Evolutionary conservation across 2,888 invertebrate genomes (phyloP).

Genomic region (Cantharis rustica): DNA sequence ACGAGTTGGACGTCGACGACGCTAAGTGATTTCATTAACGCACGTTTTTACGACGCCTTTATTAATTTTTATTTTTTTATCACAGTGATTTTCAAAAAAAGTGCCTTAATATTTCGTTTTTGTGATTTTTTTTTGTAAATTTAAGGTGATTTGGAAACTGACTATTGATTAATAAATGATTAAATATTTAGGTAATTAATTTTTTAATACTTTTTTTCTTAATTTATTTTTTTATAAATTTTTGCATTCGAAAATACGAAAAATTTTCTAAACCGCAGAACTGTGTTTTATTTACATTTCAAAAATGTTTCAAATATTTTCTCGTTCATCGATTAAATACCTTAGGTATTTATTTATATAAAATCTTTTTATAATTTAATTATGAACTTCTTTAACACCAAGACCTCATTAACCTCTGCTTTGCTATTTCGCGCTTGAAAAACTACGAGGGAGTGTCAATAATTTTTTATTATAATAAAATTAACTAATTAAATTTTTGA

Average conservation of each 20-base stretch:
- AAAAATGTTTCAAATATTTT: background rate
- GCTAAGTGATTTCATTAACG: slow-evolving; percentile 3
- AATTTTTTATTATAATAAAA: background rate
- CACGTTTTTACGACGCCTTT: slow-evolving; percentile 6
- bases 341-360: background rate
- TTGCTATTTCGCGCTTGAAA: background rate
- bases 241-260: background rate
- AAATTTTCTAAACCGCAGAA: background rate
- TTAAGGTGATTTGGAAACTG: background rate
- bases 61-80: background rate
- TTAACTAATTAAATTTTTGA: background rate
- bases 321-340: background rate
- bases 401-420: background rate
- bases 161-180: background rate
- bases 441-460: background rate
- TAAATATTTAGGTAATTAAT: background rate
- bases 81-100: background rate
- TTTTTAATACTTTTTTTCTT: background rate
- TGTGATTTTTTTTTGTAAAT: background rate
- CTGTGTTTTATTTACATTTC: background rate
- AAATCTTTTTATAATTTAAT: background rate
- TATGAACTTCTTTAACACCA: background rate
- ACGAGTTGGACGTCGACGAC: slow-evolving; percentile 12
- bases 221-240: background rate
- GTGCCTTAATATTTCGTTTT: background rate